Conservation (phyloP, 2,113 vertebrate genomes). For the Tragelaphus buxtoni region DNA sequence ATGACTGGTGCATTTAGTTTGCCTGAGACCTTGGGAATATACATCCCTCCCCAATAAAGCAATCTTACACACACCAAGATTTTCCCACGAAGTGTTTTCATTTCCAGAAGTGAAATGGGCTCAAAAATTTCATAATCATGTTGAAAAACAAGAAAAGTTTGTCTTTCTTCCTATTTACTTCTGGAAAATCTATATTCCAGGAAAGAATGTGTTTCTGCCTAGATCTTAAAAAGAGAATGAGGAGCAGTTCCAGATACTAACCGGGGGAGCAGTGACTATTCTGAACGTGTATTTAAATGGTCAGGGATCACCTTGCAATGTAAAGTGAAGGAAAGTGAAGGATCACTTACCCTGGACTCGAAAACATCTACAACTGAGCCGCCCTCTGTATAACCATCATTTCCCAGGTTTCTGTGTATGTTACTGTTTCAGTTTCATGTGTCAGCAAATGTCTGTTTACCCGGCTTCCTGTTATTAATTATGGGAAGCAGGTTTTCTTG, state of each 20-base stretch:
- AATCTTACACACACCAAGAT: neutral
- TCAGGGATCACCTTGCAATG: constrained; percentile 40
- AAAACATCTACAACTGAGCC: neutral
- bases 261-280: neutral
- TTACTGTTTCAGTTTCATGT: constrained; percentile 71
- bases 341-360: neutral
- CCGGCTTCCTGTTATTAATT: constrained; percentile 81
- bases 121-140: neutral
- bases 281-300: constrained; percentile 26
- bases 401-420: constrained; percentile 52
- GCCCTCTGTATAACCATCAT: neutral
- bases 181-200: constrained; percentile 70
- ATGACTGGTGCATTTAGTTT: constrained; percentile 46
- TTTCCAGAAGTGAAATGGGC: neutral
- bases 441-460: constrained; percentile 77
- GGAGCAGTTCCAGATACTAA: constrained; percentile 61
- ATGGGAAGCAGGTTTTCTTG: constrained; percentile 77
- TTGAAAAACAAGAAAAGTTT: neutral
- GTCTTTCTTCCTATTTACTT: neutral
- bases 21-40: constrained; percentile 22
- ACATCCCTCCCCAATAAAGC: neutral
- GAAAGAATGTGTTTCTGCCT: constrained; percentile 83
- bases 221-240: constrained; percentile 80
- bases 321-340: constrained; percentile 45
- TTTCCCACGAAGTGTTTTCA: neutral